phyloP scores from a whole-genome alignment of 92 coral and sea anemone species.

The Diadumene lineata region DNA sequence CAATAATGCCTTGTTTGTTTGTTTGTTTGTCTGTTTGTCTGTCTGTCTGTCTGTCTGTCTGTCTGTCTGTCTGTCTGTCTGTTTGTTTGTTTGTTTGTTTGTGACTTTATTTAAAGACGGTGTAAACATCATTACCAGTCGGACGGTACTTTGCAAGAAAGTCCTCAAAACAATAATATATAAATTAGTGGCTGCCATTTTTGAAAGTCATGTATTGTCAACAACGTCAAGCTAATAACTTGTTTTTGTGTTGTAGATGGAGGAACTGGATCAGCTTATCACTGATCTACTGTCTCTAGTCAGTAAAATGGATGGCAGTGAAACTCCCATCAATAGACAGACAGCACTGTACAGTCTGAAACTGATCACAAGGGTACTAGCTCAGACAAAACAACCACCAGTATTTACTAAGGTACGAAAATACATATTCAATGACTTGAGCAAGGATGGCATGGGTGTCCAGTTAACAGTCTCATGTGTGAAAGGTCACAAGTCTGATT shows the following conservation, averaged over 20 bases:
- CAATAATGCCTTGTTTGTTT: no score
- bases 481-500: no score
- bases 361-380: constrained; percentile 69
- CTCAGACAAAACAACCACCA: constrained; percentile 66
- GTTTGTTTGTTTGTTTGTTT: no score
- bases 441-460: constrained; percentile 7
- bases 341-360: constrained; percentile 87
- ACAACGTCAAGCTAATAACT: background rate
- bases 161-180: no score
- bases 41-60: no score
- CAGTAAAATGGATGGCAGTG: constrained; percentile 46
- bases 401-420: constrained; percentile 67
- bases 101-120: no score
- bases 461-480: background rate
- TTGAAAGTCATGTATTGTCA: background rate
- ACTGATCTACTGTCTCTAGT: constrained; percentile 62
- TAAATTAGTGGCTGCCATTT: no score
- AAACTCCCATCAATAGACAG: constrained; percentile 76
- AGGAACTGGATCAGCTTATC: constrained; percentile 52
- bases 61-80: no score
- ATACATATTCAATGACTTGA: background rate
- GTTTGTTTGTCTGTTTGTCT: no score
- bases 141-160: no score
- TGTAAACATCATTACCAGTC: no score
- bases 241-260: constrained; percentile 38